phyloP scores from a whole-genome alignment of 2,113 vertebrate genomes.

The Tinamus guttatus region DNA sequence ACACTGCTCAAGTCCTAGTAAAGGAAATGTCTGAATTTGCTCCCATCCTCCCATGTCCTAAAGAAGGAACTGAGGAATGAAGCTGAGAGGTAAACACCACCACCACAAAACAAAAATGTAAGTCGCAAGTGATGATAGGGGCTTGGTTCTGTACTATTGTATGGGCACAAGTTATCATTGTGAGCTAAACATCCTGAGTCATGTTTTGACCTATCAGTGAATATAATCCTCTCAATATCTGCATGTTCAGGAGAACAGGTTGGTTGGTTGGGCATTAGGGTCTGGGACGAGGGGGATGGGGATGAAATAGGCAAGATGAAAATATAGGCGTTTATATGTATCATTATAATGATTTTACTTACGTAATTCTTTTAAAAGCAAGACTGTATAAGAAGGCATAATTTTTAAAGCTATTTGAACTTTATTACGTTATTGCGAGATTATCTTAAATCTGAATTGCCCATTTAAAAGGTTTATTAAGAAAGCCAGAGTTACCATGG shows the following conservation, averaged over 20 bases:
- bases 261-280: not conserved
- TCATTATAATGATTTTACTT: not conserved
- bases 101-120: not conserved
- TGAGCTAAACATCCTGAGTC: not conserved
- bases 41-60: not conserved
- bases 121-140: not conserved
- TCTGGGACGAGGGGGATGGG: not conserved
- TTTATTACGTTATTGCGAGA: accelerated
- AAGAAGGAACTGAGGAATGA: not conserved
- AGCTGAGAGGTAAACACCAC: not conserved
- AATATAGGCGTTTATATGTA: accelerated
- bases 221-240: not conserved
- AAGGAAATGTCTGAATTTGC: not conserved
- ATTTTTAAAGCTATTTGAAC: not conserved
- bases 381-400: not conserved
- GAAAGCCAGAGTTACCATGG: not conserved
- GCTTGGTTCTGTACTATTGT: not conserved
- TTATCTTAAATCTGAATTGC: not conserved
- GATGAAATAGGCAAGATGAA: not conserved
- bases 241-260: not conserved
- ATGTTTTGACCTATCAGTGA: not conserved
- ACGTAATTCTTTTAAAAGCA: not conserved
- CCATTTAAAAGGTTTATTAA: not conserved
- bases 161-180: not conserved
- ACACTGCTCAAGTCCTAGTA: not conserved